These are phyloP conservation scores for Helostoma temminkii DNA, from an alignment of 2,797 vertebrate genomes.

Conservation along the genomic window DNA sequence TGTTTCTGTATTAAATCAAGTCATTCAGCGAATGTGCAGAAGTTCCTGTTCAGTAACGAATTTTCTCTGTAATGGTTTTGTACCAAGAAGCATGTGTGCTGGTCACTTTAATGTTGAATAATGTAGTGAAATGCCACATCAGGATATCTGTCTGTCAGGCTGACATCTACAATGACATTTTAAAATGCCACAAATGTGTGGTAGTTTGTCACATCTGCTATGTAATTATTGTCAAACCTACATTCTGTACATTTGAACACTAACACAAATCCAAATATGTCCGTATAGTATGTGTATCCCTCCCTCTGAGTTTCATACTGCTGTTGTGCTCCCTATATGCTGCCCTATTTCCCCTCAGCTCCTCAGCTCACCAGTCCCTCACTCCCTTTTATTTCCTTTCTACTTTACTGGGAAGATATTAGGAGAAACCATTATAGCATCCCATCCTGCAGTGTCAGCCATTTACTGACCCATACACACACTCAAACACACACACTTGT, in stretches of 20 bases:
- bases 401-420: background rate
- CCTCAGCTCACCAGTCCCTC: slow-evolving; percentile 11
- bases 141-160: slow-evolving; percentile 45
- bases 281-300: background rate
- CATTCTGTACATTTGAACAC: slow-evolving; percentile 9
- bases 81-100: slow-evolving; percentile 11
- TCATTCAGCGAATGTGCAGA: slow-evolving; percentile 32
- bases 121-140: slow-evolving; percentile 49
- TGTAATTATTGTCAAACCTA: slow-evolving; percentile 28
- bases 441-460: slow-evolving; percentile 32
- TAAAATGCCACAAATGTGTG: slow-evolving; percentile 45
- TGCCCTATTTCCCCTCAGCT: slow-evolving; percentile 12
- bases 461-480: slow-evolving; percentile 25
- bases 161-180: slow-evolving; percentile 44
- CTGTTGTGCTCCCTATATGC: background rate
- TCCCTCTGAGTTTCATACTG: background rate
- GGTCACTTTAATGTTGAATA: slow-evolving; percentile 45
- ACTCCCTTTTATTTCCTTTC: background rate
- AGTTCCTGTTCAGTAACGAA: slow-evolving; percentile 48
- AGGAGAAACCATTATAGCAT: background rate
- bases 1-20: slow-evolving; percentile 1
- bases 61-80: slow-evolving; percentile 38
- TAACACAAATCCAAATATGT: slow-evolving; percentile 6
- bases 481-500: background rate
- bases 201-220: slow-evolving; percentile 3